Evolutionary conservation across 2,888 invertebrate species (phyloP).

Genomic region (Phoenoteleia sp.): DNA sequence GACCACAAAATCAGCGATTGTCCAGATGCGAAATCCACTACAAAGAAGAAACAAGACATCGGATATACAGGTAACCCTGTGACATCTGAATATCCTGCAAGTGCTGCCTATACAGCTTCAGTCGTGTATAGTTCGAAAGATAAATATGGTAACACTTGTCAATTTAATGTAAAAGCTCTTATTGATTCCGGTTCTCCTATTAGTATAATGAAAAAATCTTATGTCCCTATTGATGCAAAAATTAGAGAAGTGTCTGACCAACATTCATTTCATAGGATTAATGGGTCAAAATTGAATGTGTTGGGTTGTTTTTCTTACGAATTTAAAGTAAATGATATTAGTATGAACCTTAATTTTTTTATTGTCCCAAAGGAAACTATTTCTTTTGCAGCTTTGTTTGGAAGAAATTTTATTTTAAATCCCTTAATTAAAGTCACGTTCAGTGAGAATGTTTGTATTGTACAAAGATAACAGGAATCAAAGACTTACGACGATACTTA

Average conservation of each 20-base stretch:
- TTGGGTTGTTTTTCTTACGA: slow-evolving; percentile 1
- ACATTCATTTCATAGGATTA: neutral
- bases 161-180: neutral
- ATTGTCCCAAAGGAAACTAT: slow-evolving; percentile 27
- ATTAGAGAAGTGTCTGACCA: neutral
- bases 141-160: neutral
- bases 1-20: slow-evolving; percentile 28
- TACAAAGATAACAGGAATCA: neutral
- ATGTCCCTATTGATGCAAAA: neutral
- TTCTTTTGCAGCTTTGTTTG: neutral
- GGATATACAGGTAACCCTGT: neutral
- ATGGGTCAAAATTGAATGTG: neutral
- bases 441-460: neutral
- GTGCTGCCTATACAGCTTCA: neutral
- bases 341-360: neutral
- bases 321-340: neutral
- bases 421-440: neutral
- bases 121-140: neutral
- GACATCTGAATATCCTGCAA: neutral
- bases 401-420: slow-evolving; percentile 29
- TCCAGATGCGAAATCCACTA: neutral
- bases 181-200: slow-evolving; percentile 30
- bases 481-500: neutral
- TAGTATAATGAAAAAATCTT: slow-evolving; percentile 24
- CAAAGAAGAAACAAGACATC: neutral